These are phyloP conservation scores for Leucophenga maculata DNA, from an alignment of 2,888 invertebrate genomes.

Conservation along the genomic window DNA sequence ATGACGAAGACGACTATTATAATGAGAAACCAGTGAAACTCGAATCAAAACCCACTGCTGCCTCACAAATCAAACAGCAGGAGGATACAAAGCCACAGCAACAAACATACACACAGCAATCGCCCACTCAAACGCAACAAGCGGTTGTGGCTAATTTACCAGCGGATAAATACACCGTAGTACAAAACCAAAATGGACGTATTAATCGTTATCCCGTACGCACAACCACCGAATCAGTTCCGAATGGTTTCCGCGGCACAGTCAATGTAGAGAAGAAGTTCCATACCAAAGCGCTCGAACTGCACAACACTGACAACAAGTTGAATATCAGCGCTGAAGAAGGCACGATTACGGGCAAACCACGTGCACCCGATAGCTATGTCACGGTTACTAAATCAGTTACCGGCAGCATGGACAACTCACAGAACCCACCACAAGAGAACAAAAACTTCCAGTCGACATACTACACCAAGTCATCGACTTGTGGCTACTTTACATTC, in stretches of 20 bases:
- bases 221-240: constrained; percentile 67
- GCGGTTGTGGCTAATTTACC: constrained; percentile 55
- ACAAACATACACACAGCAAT: constrained; percentile 59
- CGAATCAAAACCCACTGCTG: constrained; percentile 46
- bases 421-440: constrained; percentile 75
- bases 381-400: constrained; percentile 87
- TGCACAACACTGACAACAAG: constrained; percentile 55
- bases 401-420: constrained; percentile 80
- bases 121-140: constrained; percentile 67
- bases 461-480: constrained; percentile 89
- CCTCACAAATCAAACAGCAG: constrained; percentile 36
- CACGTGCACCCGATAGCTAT: constrained; percentile 77
- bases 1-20: constrained; percentile 77
- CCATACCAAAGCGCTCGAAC: constrained; percentile 68
- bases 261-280: constrained; percentile 71
- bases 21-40: constrained; percentile 71
- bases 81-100: constrained; percentile 41
- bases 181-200: constrained; percentile 71
- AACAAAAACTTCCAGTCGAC: constrained; percentile 84
- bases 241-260: constrained; percentile 71
- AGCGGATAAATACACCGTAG: constrained; percentile 59
- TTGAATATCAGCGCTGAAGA: constrained; percentile 56
- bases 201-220: constrained; percentile 56
- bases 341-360: constrained; percentile 65
- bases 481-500: constrained; percentile 90